These are phyloP conservation scores for Aphelenchoides avenae DNA, from an alignment of 1,140 invertebrate species.

Conservation along the genomic window DNA sequence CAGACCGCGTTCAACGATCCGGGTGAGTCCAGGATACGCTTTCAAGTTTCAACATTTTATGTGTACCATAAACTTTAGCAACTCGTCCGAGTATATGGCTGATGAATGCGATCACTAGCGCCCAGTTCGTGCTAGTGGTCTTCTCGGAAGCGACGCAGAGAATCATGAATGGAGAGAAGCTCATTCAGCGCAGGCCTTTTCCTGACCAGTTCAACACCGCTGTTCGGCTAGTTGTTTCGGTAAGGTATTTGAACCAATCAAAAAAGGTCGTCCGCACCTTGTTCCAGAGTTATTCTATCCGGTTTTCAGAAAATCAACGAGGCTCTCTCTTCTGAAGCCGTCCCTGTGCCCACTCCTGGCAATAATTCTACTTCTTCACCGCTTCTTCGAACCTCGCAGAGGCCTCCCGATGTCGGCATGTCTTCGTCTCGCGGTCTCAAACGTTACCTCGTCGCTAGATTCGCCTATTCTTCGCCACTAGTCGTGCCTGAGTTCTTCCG, in stretches of 20 bases:
- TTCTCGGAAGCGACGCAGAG: slow-evolving; percentile 30
- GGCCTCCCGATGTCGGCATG: neutral
- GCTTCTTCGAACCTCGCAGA: no score
- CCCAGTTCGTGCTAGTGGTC: slow-evolving; percentile 38
- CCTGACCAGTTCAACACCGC: slow-evolving; percentile 48
- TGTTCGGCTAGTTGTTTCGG: slow-evolving; percentile 31
- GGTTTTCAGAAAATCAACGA: slow-evolving; percentile 23
- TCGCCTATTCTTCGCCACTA: slow-evolving; percentile 20
- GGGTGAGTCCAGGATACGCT: slow-evolving; percentile 11
- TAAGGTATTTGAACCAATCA: slow-evolving; percentile 5
- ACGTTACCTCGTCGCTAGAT: slow-evolving; percentile 37
- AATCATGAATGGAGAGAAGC: slow-evolving; percentile 25
- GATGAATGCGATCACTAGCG: slow-evolving; percentile 21
- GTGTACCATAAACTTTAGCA: slow-evolving; percentile 10
- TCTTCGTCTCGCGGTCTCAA: neutral
- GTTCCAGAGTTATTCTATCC: no score
- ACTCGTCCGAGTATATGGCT: slow-evolving; percentile 35
- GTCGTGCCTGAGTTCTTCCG: slow-evolving; percentile 37
- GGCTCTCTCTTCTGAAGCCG: slow-evolving; percentile 3
- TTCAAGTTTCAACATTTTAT: no score
- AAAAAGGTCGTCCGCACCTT: slow-evolving; percentile 1
- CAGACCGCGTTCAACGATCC: slow-evolving; percentile 30
- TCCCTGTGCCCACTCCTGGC: slow-evolving; percentile 8
- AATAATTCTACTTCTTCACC: neutral
- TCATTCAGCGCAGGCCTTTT: slow-evolving; percentile 40